Evolutionary conservation across 2,888 invertebrate genomes (phyloP), one percentile per base, ranked within the genome.

Genomic region (Amblyteles armatorius): DNA sequence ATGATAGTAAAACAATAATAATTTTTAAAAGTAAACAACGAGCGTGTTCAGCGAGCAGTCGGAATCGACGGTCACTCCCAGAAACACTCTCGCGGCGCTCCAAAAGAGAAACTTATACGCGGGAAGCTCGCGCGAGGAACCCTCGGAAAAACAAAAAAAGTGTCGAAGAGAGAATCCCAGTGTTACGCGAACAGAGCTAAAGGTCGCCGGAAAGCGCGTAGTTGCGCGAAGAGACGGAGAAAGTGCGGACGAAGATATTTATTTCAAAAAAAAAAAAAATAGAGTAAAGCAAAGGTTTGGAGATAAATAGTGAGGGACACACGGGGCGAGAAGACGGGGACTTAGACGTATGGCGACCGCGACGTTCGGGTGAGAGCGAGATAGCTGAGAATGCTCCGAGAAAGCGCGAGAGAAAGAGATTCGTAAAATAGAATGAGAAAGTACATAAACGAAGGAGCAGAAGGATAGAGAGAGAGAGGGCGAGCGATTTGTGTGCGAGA

Each of bases 281-380:
- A 68, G 40, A n/a, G 29, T n/a, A 71, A 68, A 79, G 36, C 52
- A 26, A 22, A 68, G 60, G 65, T 48, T 69, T 52, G 63, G 19
- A 57, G 86, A 86, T 85, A 68, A 79, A 80, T 81, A 79, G 84
- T 48, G 73, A 76, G 84, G 74, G 82, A 79, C 69, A 55, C 52
- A 52, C 71, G 68, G 67, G 57, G 74, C 73, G 77, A 82, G 78
- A 71, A 83, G 79, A 82, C 67, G 79, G 44, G 63, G 78, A 86
- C 77, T 73, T 73, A 67, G 80, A 83, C 74, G 73, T 44, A 86
- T 79, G 76, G 80, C 76, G 74, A 85, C 77, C 81, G 69, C 52
- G 72, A 72, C 65, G 71, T 63, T 71, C 63, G 29, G 48, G 72
- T 48, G 83, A 83, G 60, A 73, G 73, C 48, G 83, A 83, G 60